These are phyloP conservation scores for Coregonus ussuriensis DNA, from an alignment of 2,797 vertebrate genomes.

Conservation along the genomic window DNA sequence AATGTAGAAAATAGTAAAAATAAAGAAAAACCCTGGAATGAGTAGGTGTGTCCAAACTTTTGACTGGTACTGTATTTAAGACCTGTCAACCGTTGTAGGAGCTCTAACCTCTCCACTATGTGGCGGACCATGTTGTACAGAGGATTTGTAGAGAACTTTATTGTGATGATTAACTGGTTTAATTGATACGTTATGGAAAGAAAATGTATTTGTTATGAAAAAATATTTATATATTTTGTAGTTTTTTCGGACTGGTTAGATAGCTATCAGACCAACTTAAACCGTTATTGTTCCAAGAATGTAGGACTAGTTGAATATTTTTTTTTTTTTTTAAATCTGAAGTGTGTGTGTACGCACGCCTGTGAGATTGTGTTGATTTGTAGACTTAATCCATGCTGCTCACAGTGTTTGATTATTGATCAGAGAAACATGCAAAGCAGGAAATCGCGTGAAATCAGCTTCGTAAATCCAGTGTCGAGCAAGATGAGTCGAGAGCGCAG, in stretches of 20 bases:
- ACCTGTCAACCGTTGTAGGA: constrained; percentile 36
- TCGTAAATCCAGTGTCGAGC: no score
- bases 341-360: not conserved
- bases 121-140: not conserved
- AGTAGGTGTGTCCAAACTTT: no score
- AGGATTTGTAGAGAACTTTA: not conserved
- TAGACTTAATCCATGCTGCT: no score
- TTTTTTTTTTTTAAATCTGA: no score
- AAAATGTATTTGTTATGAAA: no score
- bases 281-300: not conserved
- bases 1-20: no score
- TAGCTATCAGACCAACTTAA: not conserved
- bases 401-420: not conserved
- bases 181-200: not conserved
- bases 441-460: not conserved
- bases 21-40: no score
- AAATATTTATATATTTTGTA: not conserved
- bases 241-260: not conserved
- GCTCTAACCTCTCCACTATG: constrained; percentile 1
- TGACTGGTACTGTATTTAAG: no score
- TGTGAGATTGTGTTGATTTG: no score
- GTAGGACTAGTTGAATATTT: not conserved
- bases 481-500: no score
- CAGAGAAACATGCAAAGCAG: not conserved
- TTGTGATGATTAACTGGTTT: not conserved